A percentile compares a stretch with the other conserved stretches of the same genome.
phyloP scores from a whole-genome alignment of 2,888 invertebrate species.

The Orchesella flavescens region DNA sequence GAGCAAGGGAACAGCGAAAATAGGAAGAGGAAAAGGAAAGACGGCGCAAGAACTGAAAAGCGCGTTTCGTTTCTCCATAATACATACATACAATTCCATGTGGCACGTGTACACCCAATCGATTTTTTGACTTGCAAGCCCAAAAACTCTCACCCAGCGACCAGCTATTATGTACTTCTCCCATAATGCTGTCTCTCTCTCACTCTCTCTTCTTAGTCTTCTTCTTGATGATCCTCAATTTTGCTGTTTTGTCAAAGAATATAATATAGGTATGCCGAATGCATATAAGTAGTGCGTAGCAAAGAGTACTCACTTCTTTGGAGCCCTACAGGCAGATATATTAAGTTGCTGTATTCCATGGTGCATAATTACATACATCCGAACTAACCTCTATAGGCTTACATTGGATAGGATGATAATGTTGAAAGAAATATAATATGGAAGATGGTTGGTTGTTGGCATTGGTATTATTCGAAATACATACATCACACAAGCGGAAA shows the following conservation, averaged over 20 bases:
- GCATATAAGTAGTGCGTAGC: neutral
- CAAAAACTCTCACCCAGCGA: conserved; percentile 31
- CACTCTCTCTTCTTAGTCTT: neutral
- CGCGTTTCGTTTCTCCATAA: conserved; percentile 51
- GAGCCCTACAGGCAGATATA: neutral
- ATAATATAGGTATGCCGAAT: neutral
- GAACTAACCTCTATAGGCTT: neutral
- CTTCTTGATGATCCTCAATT: conserved; percentile 31
- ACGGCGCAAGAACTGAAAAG: conserved; percentile 27
- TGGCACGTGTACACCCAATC: conserved; percentile 65
- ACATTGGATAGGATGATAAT: neutral
- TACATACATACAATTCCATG: conserved; percentile 40
- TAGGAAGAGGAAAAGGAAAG: conserved; percentile 44
- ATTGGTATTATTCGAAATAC: neutral
- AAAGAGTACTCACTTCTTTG: neutral
- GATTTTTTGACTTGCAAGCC: conserved; percentile 57
- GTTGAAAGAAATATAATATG: no score
- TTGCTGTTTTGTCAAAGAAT: neutral
- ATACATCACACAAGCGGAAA: conserved; percentile 2
- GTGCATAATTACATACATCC: neutral
- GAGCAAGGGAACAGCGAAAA: conserved; percentile 21
- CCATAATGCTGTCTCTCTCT: conserved; percentile 1
- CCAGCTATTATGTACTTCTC: conserved; percentile 25
- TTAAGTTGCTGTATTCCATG: no score
- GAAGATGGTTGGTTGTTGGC: neutral